phyloP scores from a whole-genome alignment of 2,113 vertebrate genomes.

The Gnathonemus longibarbis region DNA sequence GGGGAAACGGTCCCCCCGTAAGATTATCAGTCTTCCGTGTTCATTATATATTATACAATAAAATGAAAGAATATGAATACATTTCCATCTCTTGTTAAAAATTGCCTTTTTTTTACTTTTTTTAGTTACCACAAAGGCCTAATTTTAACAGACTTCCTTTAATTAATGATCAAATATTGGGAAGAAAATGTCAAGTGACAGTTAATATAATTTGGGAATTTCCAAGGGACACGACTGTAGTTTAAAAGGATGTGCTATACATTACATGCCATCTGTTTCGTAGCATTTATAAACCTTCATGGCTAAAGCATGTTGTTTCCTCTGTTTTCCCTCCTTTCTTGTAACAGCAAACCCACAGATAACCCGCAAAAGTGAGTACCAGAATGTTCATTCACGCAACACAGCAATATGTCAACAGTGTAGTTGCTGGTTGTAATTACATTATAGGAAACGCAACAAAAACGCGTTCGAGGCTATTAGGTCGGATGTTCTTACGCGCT shows the following conservation, averaged over 20 bases:
- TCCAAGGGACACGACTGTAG: background rate
- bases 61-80: background rate
- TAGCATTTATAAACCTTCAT: background rate
- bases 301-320: background rate
- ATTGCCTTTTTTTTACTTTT: background rate
- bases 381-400: background rate
- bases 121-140: background rate
- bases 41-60: background rate
- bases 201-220: background rate
- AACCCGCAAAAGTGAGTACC: conserved; percentile 87
- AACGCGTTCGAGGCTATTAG: background rate
- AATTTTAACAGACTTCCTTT: background rate
- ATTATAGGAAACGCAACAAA: background rate
- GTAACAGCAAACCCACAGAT: conserved; percentile 77
- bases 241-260: background rate
- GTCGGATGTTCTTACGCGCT: background rate
- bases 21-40: conserved; percentile 32
- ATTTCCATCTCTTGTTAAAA: background rate
- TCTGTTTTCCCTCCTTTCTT: conserved; percentile 24
- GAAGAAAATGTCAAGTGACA: background rate
- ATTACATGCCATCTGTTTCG: background rate
- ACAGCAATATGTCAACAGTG: background rate
- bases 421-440: background rate
- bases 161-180: background rate
- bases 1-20: conserved; percentile 89